Conservation (phyloP, 2,888 invertebrate species). For the Drosophila monieri region DNA sequence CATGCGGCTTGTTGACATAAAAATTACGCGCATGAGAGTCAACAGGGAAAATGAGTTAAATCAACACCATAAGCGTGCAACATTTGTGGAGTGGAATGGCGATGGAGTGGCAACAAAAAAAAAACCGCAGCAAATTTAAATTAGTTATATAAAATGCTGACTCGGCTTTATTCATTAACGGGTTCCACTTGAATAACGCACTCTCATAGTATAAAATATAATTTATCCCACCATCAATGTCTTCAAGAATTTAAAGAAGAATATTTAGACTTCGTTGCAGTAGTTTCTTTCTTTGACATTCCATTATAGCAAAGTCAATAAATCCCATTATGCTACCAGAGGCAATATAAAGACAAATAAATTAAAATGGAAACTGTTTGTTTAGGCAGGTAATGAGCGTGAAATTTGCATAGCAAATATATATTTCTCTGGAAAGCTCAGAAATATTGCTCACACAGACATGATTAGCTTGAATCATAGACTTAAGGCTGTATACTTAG, state of each 20-base stretch:
- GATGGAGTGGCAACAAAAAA: neutral
- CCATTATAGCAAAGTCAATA: constrained; percentile 5
- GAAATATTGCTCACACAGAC: neutral
- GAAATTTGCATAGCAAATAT: constrained; percentile 6
- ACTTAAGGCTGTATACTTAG: neutral
- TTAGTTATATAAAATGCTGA: constrained; percentile 49
- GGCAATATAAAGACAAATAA: constrained; percentile 37
- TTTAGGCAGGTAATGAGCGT: constrained; percentile 36
- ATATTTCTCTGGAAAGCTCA: neutral
- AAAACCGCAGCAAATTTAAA: constrained; percentile 49
- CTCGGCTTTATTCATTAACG: constrained; percentile 18
- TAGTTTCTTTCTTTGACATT: neutral
- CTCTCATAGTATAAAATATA: neutral
- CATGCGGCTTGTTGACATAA: constrained; percentile 63
- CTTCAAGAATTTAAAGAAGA: neutral
- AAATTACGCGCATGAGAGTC: constrained; percentile 75
- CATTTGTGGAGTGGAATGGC: constrained; percentile 35
- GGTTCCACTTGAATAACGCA: constrained; percentile 11
- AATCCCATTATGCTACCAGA: constrained; percentile 14
- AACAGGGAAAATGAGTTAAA: constrained; percentile 70
- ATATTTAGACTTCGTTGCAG: constrained; percentile 9
- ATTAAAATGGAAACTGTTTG: constrained; percentile 42
- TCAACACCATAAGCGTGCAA: constrained; percentile 56
- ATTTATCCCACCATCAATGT: constrained; percentile 11
- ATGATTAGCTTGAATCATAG: neutral